Base-by-base conservation (phyloP, 2,797 vertebrate genomes). In the Telmatherina bonti region DNA sequence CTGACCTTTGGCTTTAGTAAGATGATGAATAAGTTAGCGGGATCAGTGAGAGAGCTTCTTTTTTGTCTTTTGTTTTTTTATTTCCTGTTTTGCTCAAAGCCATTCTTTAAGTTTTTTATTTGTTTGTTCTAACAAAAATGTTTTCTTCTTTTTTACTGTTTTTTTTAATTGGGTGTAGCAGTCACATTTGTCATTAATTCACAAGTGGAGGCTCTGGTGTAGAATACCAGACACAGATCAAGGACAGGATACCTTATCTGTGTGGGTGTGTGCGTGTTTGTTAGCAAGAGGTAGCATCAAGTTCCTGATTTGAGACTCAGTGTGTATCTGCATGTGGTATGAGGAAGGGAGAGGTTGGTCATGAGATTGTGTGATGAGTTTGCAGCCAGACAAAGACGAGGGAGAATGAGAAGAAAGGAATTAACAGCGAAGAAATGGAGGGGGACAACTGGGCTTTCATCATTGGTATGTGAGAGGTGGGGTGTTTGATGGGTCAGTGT, bases 401-500 rank as follows among this genome's bases (percentile, higher is more conserved):
- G 53, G 72, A 87, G 84, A 62, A 91, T 91, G 91, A 88, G 43
- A 73, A 65, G 56, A 11, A n/a, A 65, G 49, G 63, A 81, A 36
- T 54, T 53, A 64, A 33, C 62, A 53, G 67, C 70, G 58, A 70
- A 60, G 30, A 75, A 72, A 93, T 91, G 91, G 90, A 93, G 58
- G 88, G 85, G 22, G 88, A 91, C 78, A 88, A 78, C 87, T 91
- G 88, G 90, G 85, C 87, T 79, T 92, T 92, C 33, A 88, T 91
- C 41, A 79, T 51, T 76, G 90, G 91, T 91, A 88, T 91, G 90
- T 70, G 67, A 38, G 13, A 53, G 20, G 33, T 11, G 26, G 35
- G 22, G 49, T 38, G 3, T 60, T 1, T 12, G 11, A 43, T 56
- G 27, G n/a, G 61, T 64, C 30, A 27, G 22, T 30, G 10, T 57